Base-by-base conservation (phyloP, 2,797 vertebrate species). In the Chelidonichthys spinosus region DNA sequence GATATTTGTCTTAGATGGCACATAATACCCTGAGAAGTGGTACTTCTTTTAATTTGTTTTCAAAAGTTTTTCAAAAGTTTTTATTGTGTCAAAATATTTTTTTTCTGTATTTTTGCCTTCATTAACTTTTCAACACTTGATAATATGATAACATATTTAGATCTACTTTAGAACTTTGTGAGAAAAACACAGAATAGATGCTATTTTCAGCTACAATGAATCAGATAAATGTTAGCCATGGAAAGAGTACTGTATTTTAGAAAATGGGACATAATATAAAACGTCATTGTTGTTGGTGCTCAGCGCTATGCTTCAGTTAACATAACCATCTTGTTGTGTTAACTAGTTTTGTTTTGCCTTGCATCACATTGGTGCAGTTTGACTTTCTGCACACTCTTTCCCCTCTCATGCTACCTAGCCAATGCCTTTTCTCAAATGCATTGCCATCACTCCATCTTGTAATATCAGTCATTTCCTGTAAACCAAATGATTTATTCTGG, bases 31-130 rank as follows among this genome's bases (percentile, higher is more conserved):
- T 55, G 17, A 62, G 5, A 11, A 47, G 17, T 9, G 0, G 0
- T 18, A 46, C 8, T 25, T 7, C 5, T 60, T 60, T 46, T 15
- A 10, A 36, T 43, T 50, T 18, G 2, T 17, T 42, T 59, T 50
- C 2, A 76, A 53, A 73, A 50, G 32, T 2, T 50, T 47, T 36
- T 50, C n/a, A n/a, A n/a, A n/a, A n/a, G n/a, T n/a, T 11, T 44
- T 40, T 46, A 42, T 49, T 3, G 7, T 10, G 37, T 43, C 11
- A 53, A 32, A 43, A 17, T 50, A 17, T 62, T 39, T 39, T 14
- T 6, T 63, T n/a, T 35, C 9, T 4, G 18, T 15, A 2, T 15
- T 25, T 54, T 18, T 49, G 11, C 35, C 40, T 42, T 25, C 11
- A 39, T 15, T 15, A 18, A 4, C 17, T 76, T 49, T 35, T 52